Conservation (phyloP, 2,797 vertebrate species). For the Cetoscarus ocellatus region DNA sequence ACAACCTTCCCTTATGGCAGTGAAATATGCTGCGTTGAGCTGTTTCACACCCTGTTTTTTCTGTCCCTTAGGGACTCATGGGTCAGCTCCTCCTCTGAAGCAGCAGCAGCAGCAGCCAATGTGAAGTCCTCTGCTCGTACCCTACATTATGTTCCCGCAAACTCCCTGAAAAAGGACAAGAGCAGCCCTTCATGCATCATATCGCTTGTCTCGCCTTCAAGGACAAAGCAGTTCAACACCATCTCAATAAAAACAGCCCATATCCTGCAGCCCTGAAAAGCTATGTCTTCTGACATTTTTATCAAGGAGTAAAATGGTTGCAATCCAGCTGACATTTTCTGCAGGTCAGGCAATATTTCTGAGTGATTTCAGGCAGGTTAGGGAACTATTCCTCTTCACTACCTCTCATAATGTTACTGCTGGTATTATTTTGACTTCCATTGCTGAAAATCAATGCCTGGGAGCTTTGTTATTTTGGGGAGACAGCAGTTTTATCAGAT, state of each 20-base stretch:
- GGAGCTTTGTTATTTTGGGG: not conserved
- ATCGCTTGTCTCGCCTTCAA: slow-evolving; percentile 54
- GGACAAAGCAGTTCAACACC: slow-evolving; percentile 43
- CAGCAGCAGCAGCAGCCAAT: slow-evolving; percentile 19
- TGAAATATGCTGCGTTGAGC: slow-evolving; percentile 51
- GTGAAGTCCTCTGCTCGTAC: slow-evolving; percentile 24
- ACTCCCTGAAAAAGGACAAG: slow-evolving; percentile 26
- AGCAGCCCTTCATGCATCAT: slow-evolving; percentile 28
- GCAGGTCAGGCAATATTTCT: slow-evolving; percentile 49
- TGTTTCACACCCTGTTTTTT: slow-evolving; percentile 37
- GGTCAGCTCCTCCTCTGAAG: slow-evolving; percentile 23
- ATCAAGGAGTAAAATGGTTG: slow-evolving; percentile 58
- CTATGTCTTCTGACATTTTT: slow-evolving; percentile 60
- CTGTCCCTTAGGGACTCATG: slow-evolving; percentile 38
- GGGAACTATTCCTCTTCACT: slow-evolving; percentile 16
- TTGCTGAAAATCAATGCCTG: slow-evolving; percentile 4
- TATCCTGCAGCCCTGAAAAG: slow-evolving; percentile 27
- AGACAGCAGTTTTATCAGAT: slow-evolving; percentile 21
- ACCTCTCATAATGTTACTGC: slow-evolving; percentile 7
- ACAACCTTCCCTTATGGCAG: slow-evolving; percentile 30
- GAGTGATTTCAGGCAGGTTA: slow-evolving; percentile 37
- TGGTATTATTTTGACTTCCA: slow-evolving; percentile 8
- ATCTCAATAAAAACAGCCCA: slow-evolving; percentile 48
- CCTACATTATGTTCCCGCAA: slow-evolving; percentile 28
- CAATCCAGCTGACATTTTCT: slow-evolving; percentile 49